Percentiles rank a stretch among this genome's conserved stretches.
Conservation (phyloP, 1,140 invertebrate species). For the Vanessa tameamea region DNA sequence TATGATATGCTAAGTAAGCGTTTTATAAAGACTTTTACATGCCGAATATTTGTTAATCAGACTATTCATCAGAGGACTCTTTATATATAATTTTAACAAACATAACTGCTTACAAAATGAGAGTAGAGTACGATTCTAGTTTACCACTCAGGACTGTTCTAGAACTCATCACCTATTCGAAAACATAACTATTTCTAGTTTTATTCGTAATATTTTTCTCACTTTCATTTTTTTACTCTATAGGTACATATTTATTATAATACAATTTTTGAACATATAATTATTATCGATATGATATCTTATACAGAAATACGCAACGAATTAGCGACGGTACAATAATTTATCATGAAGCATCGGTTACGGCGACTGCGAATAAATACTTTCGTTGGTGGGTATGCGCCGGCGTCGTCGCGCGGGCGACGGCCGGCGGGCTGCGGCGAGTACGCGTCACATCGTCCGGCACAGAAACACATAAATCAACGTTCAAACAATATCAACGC, state of each 20-base stretch:
- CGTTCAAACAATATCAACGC: slow-evolving; percentile 70
- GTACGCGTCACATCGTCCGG: slow-evolving; percentile 53
- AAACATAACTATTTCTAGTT: slow-evolving; percentile 78
- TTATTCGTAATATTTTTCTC: slow-evolving; percentile 80
- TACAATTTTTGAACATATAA: slow-evolving; percentile 80
- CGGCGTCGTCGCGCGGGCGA: slow-evolving; percentile 34
- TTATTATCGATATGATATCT: slow-evolving; percentile 78
- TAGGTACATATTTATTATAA: slow-evolving; percentile 79
- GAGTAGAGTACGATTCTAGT: slow-evolving; percentile 72
- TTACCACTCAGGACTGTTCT: slow-evolving; percentile 66
- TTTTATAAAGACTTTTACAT: slow-evolving; percentile 81
- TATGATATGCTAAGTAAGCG: slow-evolving; percentile 81
- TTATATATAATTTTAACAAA: slow-evolving; percentile 80
- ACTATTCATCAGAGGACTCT: slow-evolving; percentile 80
- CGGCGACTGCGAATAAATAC: slow-evolving; percentile 74
- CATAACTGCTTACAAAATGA: slow-evolving; percentile 79
- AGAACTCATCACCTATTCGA: slow-evolving; percentile 73
- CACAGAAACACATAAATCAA: slow-evolving; percentile 62
- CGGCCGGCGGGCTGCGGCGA: slow-evolving; percentile 19
- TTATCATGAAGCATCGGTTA: slow-evolving; percentile 74
- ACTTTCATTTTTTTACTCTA: slow-evolving; percentile 80
- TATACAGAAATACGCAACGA: slow-evolving; percentile 78
- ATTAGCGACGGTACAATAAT: slow-evolving; percentile 76
- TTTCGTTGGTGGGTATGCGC: slow-evolving; percentile 60
- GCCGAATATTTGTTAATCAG: slow-evolving; percentile 80